Conservation (phyloP, 2,888 invertebrate genomes). For the Polietes domitor region DNA sequence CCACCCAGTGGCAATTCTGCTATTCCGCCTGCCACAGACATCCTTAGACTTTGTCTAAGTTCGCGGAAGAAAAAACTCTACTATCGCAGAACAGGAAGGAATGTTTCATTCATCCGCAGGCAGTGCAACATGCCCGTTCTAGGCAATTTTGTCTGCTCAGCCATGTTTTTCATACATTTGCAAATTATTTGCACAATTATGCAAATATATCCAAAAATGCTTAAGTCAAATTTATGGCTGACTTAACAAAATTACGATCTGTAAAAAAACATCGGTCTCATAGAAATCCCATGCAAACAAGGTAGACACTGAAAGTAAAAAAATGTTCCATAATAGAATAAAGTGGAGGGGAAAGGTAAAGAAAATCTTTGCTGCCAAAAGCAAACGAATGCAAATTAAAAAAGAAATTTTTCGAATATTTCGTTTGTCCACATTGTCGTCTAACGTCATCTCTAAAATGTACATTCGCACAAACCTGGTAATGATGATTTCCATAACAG, state of each 20-base stretch:
- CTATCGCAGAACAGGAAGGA: too few relatives aligned
- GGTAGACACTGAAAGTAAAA: slow-evolving; percentile 67
- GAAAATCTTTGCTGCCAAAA: slow-evolving; percentile 70
- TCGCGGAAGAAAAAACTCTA: too few relatives aligned
- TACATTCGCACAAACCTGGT: slow-evolving; percentile 8
- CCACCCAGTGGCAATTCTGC: too few relatives aligned
- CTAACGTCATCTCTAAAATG: slow-evolving; percentile 40
- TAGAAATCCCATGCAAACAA: slow-evolving; percentile 56
- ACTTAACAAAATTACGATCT: slow-evolving; percentile 76
- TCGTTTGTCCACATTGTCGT: slow-evolving; percentile 59
- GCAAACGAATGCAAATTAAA: slow-evolving; percentile 80
- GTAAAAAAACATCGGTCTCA: slow-evolving; percentile 66
- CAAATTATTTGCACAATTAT: slow-evolving; percentile 72
- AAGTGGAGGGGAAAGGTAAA: slow-evolving; percentile 43
- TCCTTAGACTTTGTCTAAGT: too few relatives aligned
- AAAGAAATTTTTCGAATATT: slow-evolving; percentile 65
- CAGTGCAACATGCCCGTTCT: too few relatives aligned
- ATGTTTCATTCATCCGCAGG: slow-evolving; percentile 35
- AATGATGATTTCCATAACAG: too few relatives aligned
- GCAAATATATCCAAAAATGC: slow-evolving; percentile 73
- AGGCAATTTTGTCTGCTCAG: neutral
- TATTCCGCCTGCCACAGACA: too few relatives aligned
- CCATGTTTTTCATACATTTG: slow-evolving; percentile 50
- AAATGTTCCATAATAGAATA: slow-evolving; percentile 61
- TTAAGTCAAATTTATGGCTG: slow-evolving; percentile 78